Evolutionary conservation across 2,797 vertebrate species (phyloP).

Genomic region (Acanthiza pusilla): DNA sequence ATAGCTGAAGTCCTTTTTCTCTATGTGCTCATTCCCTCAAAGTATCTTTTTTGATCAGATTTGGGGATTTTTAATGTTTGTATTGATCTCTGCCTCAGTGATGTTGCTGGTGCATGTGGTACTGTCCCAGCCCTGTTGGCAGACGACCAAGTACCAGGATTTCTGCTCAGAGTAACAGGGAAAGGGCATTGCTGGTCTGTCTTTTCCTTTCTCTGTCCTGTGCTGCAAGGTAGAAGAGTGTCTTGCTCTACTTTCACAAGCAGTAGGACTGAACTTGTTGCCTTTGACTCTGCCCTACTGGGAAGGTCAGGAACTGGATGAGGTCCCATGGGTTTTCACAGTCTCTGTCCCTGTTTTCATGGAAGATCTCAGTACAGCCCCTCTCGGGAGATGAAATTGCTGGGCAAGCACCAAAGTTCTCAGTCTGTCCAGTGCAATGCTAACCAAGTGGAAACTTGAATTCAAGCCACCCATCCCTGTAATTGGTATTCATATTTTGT

Average conservation of each 20-base stretch:
- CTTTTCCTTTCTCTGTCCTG: not conserved
- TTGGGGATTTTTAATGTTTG: not conserved
- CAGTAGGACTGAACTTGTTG: not conserved
- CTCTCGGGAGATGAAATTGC: not conserved
- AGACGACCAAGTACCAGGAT: accelerated
- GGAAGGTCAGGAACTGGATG: not conserved
- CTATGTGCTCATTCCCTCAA: not conserved
- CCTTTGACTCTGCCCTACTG: not conserved
- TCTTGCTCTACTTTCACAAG: not conserved
- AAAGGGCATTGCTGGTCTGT: not conserved
- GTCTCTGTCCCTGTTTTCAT: not conserved
- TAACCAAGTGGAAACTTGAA: not conserved
- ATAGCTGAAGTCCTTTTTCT: not conserved
- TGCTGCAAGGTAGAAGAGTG: not conserved
- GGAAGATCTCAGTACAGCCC: not conserved
- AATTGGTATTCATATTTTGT: not conserved
- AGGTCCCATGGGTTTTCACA: not conserved
- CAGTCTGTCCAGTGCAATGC: not conserved
- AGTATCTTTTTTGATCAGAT: not conserved
- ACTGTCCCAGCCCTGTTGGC: not conserved
- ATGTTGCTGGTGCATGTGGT: not conserved
- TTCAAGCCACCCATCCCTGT: not conserved
- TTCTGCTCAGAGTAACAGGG: not conserved
- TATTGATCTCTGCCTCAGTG: not conserved
- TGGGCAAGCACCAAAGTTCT: not conserved